Base-by-base conservation (phyloP, 1,140 invertebrate genomes). In the Stenopsyche tienmushanensis region DNA sequence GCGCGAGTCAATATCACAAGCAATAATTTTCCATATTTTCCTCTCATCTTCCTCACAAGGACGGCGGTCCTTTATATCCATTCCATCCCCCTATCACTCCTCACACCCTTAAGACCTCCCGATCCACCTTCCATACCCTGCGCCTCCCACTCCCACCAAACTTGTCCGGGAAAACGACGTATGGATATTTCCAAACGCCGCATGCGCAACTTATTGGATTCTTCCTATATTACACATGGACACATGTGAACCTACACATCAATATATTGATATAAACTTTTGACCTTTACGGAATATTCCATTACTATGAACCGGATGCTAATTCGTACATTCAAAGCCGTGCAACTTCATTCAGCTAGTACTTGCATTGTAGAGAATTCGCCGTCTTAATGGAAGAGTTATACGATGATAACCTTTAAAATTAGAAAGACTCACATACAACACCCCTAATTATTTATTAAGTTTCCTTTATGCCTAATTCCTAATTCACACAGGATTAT, bases 21-120 rank as follows among this genome's bases (percentile, higher is more conserved):
- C 62, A 54, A 64, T 64, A 53, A 64, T 64, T 64, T 64, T 64
- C 62, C 50, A 64, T 64, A 54, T 64, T 54, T 54, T 53, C 62
- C 29, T 64, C 47, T 53, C 47, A 21, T 53, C 39, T 64, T 54
- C 49, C 52, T 41, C 41, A 18, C 41, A 54, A 53, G 62, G 52
- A 60, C 57, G 57, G 55, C 55, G 55, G 57, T 60, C 57, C 57
- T 60, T 47, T 60, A 47, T 60, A 60, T 60, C 57, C 57, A 24
- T 41, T 17, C 26, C 21, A 1, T 7, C 42, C 41, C 15, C 55
- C 55, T 21, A 45, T 8, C 55, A 45, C 15, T 41, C 9, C 42
- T 3, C 3, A 59, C 55, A 26, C 17, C 55, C 5, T 5, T 3
- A 2, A 2, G 1, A 2, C n/a, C 57, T 23, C 3, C 57, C 41